These are phyloP conservation scores for Sardinella longiceps DNA, from an alignment of 2,797 vertebrate genomes.

Conservation along the genomic window DNA sequence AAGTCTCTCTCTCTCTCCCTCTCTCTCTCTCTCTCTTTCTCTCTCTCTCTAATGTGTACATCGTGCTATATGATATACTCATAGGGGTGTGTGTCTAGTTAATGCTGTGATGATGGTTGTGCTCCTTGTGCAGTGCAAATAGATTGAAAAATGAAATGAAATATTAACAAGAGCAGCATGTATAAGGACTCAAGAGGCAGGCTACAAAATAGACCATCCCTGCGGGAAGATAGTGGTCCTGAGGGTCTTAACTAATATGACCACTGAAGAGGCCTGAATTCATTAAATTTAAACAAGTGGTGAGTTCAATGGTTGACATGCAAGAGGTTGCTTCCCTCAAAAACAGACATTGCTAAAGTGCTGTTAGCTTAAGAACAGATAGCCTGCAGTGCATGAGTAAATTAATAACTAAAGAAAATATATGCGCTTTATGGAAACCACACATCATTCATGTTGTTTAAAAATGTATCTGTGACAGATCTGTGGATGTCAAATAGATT, in stretches of 20 bases:
- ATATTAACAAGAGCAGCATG: background rate
- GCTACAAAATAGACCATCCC: background rate
- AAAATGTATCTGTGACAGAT: conserved; percentile 32
- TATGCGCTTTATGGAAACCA: conserved; percentile 1
- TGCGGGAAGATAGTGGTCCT: background rate
- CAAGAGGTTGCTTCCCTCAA: background rate
- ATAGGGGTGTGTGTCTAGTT: background rate
- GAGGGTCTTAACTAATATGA: background rate
- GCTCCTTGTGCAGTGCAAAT: background rate
- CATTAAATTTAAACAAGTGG: background rate
- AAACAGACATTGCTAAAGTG: background rate
- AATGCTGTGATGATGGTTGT: background rate
- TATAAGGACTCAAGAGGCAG: background rate
- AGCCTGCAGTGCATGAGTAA: background rate
- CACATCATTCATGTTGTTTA: background rate
- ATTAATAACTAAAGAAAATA: conserved; percentile 12
- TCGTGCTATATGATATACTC: background rate
- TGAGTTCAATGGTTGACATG: background rate
- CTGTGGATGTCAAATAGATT: conserved; percentile 25
- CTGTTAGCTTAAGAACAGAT: conserved; percentile 16
- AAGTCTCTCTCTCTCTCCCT: background rate
- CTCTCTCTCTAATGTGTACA: background rate
- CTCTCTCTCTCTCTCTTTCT: too few species aligned
- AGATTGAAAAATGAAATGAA: background rate
- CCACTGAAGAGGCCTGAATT: background rate